Percentiles rank a stretch among this genome's conserved stretches.
Evolutionary conservation across 2,888 invertebrate genomes (phyloP).

Genomic region (Drosophila borborema): DNA sequence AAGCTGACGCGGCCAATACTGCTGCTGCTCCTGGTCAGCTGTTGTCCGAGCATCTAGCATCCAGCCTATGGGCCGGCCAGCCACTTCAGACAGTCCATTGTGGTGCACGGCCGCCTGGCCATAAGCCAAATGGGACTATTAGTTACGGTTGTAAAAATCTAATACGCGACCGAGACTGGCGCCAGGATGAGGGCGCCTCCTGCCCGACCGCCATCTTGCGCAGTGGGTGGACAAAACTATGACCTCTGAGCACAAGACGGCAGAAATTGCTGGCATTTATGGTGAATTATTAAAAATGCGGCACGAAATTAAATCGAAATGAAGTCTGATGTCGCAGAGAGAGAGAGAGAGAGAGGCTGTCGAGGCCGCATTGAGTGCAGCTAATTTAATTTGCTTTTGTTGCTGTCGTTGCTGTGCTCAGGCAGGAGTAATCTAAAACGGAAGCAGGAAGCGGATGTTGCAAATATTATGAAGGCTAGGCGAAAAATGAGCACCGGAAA

Average conservation of each 20-base stretch:
- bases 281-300: slow-evolving; percentile 80
- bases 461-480: slow-evolving; percentile 69
- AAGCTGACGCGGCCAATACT: slow-evolving; percentile 57
- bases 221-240: slow-evolving; percentile 43
- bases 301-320: slow-evolving; percentile 70
- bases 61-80: slow-evolving; percentile 3
- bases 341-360: slow-evolving; percentile 18
- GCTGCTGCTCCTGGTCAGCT: slow-evolving; percentile 22
- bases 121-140: slow-evolving; percentile 79
- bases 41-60: slow-evolving; percentile 9
- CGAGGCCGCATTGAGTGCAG: slow-evolving; percentile 63
- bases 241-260: slow-evolving; percentile 27
- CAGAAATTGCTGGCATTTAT: slow-evolving; percentile 70
- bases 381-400: slow-evolving; percentile 60
- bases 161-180: slow-evolving; percentile 71
- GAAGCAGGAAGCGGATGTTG: slow-evolving; percentile 78
- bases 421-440: slow-evolving; percentile 64
- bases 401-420: slow-evolving; percentile 15
- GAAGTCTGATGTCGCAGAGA: slow-evolving; percentile 48
- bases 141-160: slow-evolving; percentile 80
- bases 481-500: slow-evolving; percentile 69
- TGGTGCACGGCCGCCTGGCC: slow-evolving; percentile 57
- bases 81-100: slow-evolving; percentile 36
- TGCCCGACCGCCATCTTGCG: slow-evolving; percentile 42
- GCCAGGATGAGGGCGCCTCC: slow-evolving; percentile 39